Evolutionary conservation across 2,797 vertebrate genomes (phyloP), one percentile per base, ranked within the genome.

Genomic region (Rhabdophis nuchalis): DNA sequence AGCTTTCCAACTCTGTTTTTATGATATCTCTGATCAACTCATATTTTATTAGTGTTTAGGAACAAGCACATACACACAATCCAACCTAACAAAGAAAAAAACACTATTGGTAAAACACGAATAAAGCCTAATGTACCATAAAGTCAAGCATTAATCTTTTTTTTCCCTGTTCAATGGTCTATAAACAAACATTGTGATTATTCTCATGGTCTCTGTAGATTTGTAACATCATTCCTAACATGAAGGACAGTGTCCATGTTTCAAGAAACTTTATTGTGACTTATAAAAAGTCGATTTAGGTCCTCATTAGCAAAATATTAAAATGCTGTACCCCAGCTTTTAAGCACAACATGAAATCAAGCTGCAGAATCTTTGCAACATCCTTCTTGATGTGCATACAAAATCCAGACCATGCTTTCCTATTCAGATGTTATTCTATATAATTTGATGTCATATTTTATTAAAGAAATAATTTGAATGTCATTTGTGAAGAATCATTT

Each of bases 401-500:
- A 90, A 93, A 87, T 93, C 86, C 90, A 88, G 0, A 3, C 82
- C 50, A 64, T 68, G 36, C 8, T 6, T 56, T 90, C 60, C 10
- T 92, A 58, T 96, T 12, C 88, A 95, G 92, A 56, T 90, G 0
- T 77, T 91, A 92, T 91, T 93, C 13, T 93, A 95, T 95, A 92
- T 92, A 93, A 95, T 90, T 92, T 93, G 94, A 95, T 88, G 91
- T 95, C 93, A 85, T 91, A 93, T 94, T 97, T 95, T 95, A 97
- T 97, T 97, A 97, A 98, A 98, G 96, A 97, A 97, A 97, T 94
- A 50, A 91, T 77, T 94, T 96, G 95, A 95, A 93, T 29, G 95
- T 96, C 95, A 96, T 97, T 96, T 93, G 92, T 92, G 27, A 14
- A 58, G 18, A 89, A 85, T 93, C 92, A 68, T 96, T 89, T 90